Conservation (phyloP, 2,113 vertebrate genomes). For the Megaceryle torquata region DNA sequence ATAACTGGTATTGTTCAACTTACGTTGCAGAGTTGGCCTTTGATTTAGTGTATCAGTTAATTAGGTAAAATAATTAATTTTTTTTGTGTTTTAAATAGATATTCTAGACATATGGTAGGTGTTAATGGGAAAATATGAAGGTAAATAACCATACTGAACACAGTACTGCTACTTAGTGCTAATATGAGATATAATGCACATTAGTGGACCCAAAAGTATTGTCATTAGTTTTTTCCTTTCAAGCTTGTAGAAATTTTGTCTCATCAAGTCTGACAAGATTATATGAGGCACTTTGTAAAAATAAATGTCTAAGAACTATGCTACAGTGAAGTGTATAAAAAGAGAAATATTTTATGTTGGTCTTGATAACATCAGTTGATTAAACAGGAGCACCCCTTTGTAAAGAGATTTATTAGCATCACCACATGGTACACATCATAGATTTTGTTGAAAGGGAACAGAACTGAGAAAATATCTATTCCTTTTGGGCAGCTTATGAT, state of each 20-base stretch:
- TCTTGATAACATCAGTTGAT: not conserved
- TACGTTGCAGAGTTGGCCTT: not conserved
- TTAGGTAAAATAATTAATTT: conserved; percentile 41
- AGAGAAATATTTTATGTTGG: not conserved
- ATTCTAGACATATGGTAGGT: not conserved
- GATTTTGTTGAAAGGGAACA: not conserved
- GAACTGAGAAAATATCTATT: not conserved
- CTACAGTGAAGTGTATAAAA: not conserved
- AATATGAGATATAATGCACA: not conserved
- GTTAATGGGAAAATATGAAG: not conserved
- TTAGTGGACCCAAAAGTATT: not conserved
- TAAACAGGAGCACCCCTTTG: not conserved
- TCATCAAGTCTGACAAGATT: not conserved
- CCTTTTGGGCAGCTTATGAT: not conserved
- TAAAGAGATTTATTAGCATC: not conserved
- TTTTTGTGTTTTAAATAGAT: conserved; percentile 15
- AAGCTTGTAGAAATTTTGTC: not conserved
- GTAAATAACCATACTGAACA: not conserved
- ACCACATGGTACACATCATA: not conserved
- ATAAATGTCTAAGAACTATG: not conserved
- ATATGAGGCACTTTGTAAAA: not conserved
- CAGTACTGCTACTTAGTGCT: not conserved
- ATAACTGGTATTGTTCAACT: not conserved
- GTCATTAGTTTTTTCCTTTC: not conserved
- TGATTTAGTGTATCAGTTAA: conserved; percentile 40